phyloP scores from a whole-genome alignment of 1,140 invertebrate genomes.

The Cephus cinctus region DNA sequence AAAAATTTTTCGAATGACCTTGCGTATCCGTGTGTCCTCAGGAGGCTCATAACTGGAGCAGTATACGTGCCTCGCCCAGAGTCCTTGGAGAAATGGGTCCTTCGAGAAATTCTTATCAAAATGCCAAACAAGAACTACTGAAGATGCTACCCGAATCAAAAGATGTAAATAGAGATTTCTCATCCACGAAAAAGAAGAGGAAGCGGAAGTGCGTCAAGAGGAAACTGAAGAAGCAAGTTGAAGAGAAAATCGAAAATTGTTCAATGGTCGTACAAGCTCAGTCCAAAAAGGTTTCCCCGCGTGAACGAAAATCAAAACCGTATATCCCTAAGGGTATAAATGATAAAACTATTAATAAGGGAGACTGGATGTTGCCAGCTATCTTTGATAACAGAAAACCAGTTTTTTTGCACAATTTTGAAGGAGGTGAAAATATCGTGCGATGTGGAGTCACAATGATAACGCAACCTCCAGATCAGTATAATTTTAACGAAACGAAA shows the following conservation, averaged over 20 bases:
- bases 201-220: background rate
- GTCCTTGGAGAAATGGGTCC: conserved; percentile 20
- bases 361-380: background rate
- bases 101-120: no score
- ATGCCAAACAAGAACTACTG: no score
- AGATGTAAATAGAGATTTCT: background rate
- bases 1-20: background rate
- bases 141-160: background rate
- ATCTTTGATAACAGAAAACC: background rate
- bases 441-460: background rate
- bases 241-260: conserved; percentile 11
- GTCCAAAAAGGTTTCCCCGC: background rate
- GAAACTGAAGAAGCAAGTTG: background rate
- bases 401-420: conserved; percentile 3
- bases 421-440: background rate
- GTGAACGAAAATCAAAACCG: background rate
- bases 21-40: conserved; percentile 37
- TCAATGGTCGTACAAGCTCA: background rate
- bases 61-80: conserved; percentile 7
- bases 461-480: background rate
- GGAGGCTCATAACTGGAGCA: conserved; percentile 20
- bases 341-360: background rate
- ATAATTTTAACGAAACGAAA: background rate
- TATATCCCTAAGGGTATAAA: background rate
- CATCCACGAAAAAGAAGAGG: background rate